Percentiles rank a stretch among this genome's conserved stretches.
phyloP scores from a whole-genome alignment of 1,140 invertebrate genomes.

The Anastrepha ludens region DNA sequence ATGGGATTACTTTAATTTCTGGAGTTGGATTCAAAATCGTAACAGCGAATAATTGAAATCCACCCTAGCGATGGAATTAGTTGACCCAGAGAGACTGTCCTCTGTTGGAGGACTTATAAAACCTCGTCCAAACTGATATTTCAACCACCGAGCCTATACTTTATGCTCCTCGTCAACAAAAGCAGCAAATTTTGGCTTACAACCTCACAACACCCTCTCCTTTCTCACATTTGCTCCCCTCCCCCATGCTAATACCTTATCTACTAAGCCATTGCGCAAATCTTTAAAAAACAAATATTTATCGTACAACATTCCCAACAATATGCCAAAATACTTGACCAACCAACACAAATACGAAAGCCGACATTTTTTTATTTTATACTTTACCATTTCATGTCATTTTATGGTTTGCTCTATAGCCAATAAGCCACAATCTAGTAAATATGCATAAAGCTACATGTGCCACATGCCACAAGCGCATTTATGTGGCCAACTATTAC shows the following conservation, averaged over 20 bases:
- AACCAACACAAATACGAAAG: not conserved
- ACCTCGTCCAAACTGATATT: no score
- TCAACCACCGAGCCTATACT: no score
- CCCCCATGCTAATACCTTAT: not conserved
- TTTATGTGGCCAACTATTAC: constrained; percentile 32
- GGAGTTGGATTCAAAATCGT: no score
- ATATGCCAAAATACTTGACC: constrained; percentile 26
- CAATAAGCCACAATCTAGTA: constrained; percentile 51
- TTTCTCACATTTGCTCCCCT: no score
- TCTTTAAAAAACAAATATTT: constrained; percentile 2
- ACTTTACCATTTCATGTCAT: constrained; percentile 16
- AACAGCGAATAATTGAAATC: no score
- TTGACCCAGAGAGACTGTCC: no score
- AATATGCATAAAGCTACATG: constrained; percentile 47
- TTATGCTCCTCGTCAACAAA: no score
- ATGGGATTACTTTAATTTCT: no score
- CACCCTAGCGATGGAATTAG: no score
- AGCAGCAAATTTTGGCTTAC: no score
- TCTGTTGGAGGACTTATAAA: no score
- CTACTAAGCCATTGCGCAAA: not conserved
- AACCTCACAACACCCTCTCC: no score
- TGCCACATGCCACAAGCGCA: constrained; percentile 42
- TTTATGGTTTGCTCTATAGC: constrained; percentile 43
- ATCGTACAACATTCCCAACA: not conserved
- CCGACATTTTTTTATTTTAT: not conserved